Evolutionary conservation across 2,888 invertebrate genomes (phyloP), one percentile per base, ranked within the genome.

Genomic region (Kuschelorhynchus macadamiae): DNA sequence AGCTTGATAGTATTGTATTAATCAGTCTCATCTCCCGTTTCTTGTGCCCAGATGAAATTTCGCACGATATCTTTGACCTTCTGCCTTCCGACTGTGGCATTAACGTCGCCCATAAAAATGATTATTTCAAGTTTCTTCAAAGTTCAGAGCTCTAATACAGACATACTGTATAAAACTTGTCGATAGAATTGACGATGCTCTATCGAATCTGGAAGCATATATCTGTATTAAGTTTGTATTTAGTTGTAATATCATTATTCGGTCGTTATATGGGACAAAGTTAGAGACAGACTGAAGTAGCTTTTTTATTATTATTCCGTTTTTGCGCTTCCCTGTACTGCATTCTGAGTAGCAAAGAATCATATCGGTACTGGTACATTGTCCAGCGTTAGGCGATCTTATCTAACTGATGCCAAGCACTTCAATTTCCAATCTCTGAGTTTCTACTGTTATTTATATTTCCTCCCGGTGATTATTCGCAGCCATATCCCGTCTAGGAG

Each of bases 281-380:
- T 50, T 50, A 33, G 36, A 7, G 17, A 50, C 32, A 20, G 9
- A n/a, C 17, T 18, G 4, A 4, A 21, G 25, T 9, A 49, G 14
- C 8, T 49, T 25, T 25, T 50, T 50, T 32, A 4, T 32, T n/a
- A 50, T 50, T 16, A 16, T 21, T 2, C 50, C 50, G 21, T 50
- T n/a, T 14, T 17, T 50, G 12, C 32, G 50, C 32, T 50, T 17
- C n/a, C 50, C 50, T 9, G 5, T 36, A 11, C 12, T 16, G 16
- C 12, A 16, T 33, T 32, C 33, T 14, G 50, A 50, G 36, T 50
- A 50, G 11, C 32, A 50, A 9, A 30, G 18, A 2, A 50, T 11
- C 25, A 25, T 25, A 5, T 7, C 25, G 25, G 3, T 25, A 7
- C 25, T 25, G 25, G 25, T 25, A 33, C 32, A 36, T 50, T 25